Evolutionary conservation across 2,888 invertebrate genomes (phyloP).

Genomic region (Heterodera filipjevi): DNA sequence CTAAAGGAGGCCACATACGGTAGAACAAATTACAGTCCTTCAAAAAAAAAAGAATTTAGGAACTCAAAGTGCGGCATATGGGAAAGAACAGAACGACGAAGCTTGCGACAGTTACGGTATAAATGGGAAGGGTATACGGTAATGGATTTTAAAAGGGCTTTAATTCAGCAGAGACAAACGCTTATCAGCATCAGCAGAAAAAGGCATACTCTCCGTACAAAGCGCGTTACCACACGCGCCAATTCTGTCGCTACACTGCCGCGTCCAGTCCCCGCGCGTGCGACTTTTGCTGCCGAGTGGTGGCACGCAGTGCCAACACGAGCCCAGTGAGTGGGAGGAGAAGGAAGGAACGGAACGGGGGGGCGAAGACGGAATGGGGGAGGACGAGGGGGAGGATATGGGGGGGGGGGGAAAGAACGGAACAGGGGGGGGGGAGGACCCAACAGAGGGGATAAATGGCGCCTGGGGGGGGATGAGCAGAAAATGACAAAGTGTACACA

Average conservation of each 20-base stretch:
- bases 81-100: neutral
- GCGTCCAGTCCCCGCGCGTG: constrained; percentile 39
- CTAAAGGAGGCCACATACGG: constrained; percentile 23
- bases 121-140: neutral
- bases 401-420: too few species aligned
- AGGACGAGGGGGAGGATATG: too few species aligned
- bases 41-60: too few species aligned
- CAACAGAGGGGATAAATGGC: neutral
- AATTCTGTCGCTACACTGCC: constrained; percentile 45
- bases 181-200: neutral
- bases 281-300: constrained; percentile 43
- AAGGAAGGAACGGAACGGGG: too few species aligned
- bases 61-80: too few species aligned
- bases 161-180: neutral
- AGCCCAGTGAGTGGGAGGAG: constrained; percentile 37
- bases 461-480: neutral
- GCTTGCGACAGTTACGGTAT: neutral
- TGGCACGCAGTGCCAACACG: constrained; percentile 46
- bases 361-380: neutral
- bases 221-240: constrained; percentile 40
- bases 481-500: neutral
- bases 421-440: too few species aligned
- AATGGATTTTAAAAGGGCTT: too few species aligned
- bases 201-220: constrained; percentile 15
- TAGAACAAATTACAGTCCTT: neutral